A percentile compares a stretch with the other conserved stretches of the same genome.
Evolutionary conservation across 64 coral and sea anemone species (phyloP).

Genomic region (Stylophora pistillata): DNA sequence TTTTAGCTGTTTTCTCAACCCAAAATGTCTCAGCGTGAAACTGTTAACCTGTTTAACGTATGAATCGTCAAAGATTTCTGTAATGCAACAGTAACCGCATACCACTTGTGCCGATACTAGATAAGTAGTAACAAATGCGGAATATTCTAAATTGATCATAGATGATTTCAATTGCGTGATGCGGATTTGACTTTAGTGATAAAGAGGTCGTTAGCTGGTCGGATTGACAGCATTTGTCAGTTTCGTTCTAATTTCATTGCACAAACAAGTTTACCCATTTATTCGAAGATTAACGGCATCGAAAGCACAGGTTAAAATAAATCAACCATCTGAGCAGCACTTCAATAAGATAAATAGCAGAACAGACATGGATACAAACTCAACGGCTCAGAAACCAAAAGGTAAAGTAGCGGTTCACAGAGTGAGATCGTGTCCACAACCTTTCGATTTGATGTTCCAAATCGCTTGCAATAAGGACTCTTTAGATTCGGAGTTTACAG

Average conservation of each 20-base stretch:
- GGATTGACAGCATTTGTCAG: no score
- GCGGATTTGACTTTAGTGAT: no score
- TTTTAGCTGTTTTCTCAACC: background rate
- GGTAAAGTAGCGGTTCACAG: background rate
- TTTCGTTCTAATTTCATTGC: no score
- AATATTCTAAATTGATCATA: no score
- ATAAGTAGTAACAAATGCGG: no score
- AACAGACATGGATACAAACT: background rate
- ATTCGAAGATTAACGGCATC: background rate
- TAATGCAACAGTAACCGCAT: background rate
- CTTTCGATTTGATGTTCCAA: slow-evolving; percentile 66
- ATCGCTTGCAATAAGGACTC: slow-evolving; percentile 29
- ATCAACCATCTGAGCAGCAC: no score
- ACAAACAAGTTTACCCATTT: no score
- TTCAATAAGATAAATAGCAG: background rate
- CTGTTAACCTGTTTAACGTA: background rate
- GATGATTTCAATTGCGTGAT: no score
- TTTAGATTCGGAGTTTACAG: slow-evolving; percentile 42
- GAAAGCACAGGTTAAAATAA: background rate
- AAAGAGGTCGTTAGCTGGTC: no score
- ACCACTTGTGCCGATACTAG: no score
- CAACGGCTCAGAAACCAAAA: slow-evolving; percentile 5
- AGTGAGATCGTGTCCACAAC: slow-evolving; percentile 47
- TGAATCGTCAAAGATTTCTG: background rate
- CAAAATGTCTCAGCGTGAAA: background rate